Evolutionary conservation across 2,797 vertebrate species (phyloP).

Genomic region (Mareca penelope): DNA sequence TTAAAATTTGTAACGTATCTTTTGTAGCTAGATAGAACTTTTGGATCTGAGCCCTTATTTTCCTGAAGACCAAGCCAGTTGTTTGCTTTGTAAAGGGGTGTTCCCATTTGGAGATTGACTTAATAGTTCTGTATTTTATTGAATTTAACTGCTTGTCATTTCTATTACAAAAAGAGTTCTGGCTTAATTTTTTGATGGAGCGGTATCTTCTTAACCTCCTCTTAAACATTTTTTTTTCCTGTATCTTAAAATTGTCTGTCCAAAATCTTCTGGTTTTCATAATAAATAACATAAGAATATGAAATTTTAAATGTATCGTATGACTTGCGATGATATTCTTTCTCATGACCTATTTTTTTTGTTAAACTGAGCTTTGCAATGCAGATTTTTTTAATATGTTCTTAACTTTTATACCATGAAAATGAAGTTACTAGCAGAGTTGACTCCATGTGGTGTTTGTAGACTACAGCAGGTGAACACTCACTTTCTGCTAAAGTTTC

Average conservation of each 20-base stretch:
- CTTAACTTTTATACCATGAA: neutral
- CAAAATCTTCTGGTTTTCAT: neutral
- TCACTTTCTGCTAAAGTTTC: neutral
- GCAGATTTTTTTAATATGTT: neutral
- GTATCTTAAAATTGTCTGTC: neutral
- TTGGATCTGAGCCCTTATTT: neutral
- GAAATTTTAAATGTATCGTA: neutral
- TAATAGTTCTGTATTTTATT: neutral
- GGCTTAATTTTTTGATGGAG: neutral
- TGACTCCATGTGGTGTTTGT: neutral
- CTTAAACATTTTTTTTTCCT: neutral
- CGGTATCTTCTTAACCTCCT: neutral
- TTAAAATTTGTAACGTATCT: neutral
- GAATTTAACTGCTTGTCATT: neutral
- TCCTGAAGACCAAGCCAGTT: neutral
- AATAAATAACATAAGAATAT: neutral
- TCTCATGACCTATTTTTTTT: neutral
- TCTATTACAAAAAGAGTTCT: neutral
- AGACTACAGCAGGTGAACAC: neutral
- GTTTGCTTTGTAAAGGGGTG: neutral
- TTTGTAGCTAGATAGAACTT: neutral
- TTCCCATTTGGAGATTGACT: neutral
- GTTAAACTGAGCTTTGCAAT: neutral
- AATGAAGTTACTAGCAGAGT: neutral
- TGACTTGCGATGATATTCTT: neutral